Evolutionary conservation across 2,797 vertebrate genomes (phyloP).

Genomic region (Pelodytes ibericus): DNA sequence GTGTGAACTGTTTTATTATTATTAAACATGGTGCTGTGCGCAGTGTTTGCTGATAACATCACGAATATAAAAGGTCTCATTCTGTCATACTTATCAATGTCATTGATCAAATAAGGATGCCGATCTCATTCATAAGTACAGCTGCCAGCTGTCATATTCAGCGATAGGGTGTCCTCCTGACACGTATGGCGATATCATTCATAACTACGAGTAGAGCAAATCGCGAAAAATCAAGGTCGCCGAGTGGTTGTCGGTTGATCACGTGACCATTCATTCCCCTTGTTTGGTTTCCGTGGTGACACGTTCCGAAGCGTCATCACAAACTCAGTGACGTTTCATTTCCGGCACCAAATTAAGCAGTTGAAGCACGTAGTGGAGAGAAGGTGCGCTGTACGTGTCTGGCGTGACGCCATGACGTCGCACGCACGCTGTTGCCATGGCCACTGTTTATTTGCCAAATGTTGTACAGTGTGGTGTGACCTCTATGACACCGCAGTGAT

Average conservation of each 20-base stretch:
- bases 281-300: conserved; percentile 5
- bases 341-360: background rate
- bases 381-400: background rate
- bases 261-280: background rate
- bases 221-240: too few species aligned
- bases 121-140: too few species aligned
- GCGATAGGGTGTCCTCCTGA: too few species aligned
- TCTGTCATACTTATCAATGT: too few species aligned
- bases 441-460: background rate
- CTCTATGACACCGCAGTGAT: background rate
- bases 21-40: too few species aligned
- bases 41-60: too few species aligned
- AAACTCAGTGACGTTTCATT: background rate
- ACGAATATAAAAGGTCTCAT: too few species aligned
- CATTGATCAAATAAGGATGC: too few species aligned
- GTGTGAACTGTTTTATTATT: too few species aligned
- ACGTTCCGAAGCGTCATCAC: background rate
- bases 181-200: too few species aligned
- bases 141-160: too few species aligned
- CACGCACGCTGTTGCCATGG: conserved; percentile 1
- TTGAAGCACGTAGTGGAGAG: background rate
- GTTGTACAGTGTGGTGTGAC: background rate
- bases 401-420: conserved; percentile 11
- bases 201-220: too few species aligned
- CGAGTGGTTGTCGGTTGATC: background rate